A percentile compares a stretch with the other conserved stretches of the same genome.
These are phyloP conservation scores for Cynopterus brachyotis DNA, from an alignment of 2,113 vertebrate species.

Conservation along the genomic window DNA sequence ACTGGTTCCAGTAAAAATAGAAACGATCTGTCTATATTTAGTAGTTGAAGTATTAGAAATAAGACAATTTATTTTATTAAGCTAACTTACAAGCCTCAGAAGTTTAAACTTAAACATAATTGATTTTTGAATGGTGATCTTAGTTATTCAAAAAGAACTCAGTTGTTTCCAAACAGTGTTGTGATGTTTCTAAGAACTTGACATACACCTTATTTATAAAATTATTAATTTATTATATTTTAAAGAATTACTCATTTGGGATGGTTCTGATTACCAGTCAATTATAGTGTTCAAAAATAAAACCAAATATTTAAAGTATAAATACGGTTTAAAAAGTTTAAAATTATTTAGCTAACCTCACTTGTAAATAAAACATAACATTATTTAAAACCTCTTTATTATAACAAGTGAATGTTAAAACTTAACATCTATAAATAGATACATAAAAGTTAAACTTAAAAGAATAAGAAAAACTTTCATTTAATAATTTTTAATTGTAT, in stretches of 20 bases:
- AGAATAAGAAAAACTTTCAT: not conserved
- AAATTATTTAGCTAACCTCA: not conserved
- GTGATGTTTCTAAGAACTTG: not conserved
- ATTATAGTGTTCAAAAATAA: not conserved
- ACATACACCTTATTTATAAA: not conserved
- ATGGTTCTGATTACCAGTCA: not conserved
- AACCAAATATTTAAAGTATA: not conserved
- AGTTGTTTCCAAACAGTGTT: not conserved
- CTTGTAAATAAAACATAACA: not conserved
- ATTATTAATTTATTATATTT: conserved; percentile 9
- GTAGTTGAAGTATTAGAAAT: not conserved
- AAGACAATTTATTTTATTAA: not conserved
- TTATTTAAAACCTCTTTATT: not conserved
- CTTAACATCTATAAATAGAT: not conserved
- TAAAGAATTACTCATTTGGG: not conserved
- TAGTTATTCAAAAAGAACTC: not conserved
- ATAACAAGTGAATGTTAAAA: not conserved
- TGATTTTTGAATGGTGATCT: not conserved
- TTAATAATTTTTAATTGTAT: not conserved
- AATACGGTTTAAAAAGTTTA: not conserved
- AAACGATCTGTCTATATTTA: not conserved
- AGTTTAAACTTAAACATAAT: conserved; percentile 12
- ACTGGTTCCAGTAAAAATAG: not conserved
- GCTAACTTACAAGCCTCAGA: not conserved
- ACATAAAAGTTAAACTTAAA: not conserved